These are phyloP conservation scores for Phanerotoma sp. DNA, from an alignment of 2,888 invertebrate genomes.

Conservation along the genomic window DNA sequence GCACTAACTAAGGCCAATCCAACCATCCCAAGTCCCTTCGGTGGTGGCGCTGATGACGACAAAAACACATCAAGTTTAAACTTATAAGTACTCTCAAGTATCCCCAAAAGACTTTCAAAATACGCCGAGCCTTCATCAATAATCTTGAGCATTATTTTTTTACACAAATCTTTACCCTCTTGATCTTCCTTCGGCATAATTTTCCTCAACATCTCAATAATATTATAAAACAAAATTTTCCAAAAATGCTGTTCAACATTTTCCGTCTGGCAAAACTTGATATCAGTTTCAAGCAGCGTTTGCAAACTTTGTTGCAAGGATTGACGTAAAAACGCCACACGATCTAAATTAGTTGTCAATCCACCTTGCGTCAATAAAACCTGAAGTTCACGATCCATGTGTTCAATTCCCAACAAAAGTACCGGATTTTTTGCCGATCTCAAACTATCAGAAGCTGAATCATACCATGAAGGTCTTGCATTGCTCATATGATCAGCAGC, in stretches of 20 bases:
- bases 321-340: constrained; percentile 65
- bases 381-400: constrained; percentile 69
- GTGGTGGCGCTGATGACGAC: constrained; percentile 56
- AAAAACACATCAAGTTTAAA: constrained; percentile 68
- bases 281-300: constrained; percentile 71
- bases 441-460: constrained; percentile 62
- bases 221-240: constrained; percentile 87
- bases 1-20: constrained; percentile 79
- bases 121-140: constrained; percentile 80
- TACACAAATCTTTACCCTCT: constrained; percentile 67
- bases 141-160: constrained; percentile 66
- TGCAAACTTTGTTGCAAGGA: constrained; percentile 70
- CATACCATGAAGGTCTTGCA: constrained; percentile 62
- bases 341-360: constrained; percentile 68
- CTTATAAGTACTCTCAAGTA: constrained; percentile 74
- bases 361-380: constrained; percentile 65
- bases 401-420: constrained; percentile 67
- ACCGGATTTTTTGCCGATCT: constrained; percentile 65
- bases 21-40: constrained; percentile 68
- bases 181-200: constrained; percentile 63
- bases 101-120: constrained; percentile 73
- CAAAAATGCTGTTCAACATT: constrained; percentile 89
- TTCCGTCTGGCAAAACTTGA: constrained; percentile 83
- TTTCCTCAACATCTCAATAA: constrained; percentile 80
- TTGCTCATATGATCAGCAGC: constrained; percentile 61